A percentile compares a stretch with the other conserved stretches of the same genome.
These are phyloP conservation scores for Alligator mississippiensis DNA, from an alignment of 2,113 vertebrate genomes.

Conservation along the genomic window DNA sequence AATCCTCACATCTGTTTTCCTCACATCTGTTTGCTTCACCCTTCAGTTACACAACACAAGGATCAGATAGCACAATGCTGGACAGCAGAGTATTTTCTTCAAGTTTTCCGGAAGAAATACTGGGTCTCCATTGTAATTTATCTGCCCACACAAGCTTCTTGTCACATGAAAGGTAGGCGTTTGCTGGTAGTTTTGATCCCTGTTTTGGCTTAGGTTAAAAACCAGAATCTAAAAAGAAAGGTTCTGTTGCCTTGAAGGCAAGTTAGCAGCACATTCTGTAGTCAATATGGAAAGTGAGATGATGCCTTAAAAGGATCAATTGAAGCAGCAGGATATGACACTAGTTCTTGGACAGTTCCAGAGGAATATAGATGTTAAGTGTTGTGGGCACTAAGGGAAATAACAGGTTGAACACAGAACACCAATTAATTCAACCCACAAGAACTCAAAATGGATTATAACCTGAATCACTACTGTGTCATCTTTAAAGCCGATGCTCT, in stretches of 20 bases:
- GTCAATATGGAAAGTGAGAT: constrained; percentile 23
- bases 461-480: not conserved
- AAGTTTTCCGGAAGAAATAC: constrained; percentile 11
- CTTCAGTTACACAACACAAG: not conserved
- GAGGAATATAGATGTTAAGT: not conserved
- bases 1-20: not conserved
- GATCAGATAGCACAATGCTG: not conserved
- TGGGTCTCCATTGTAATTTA: constrained; percentile 22
- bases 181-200: constrained; percentile 35
- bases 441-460: not conserved
- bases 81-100: not conserved
- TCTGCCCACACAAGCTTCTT: constrained; percentile 3
- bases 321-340: constrained; percentile 55
- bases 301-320: constrained; percentile 12
- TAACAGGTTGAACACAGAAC: constrained; percentile 39
- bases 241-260: not conserved
- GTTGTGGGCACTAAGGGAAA: not conserved
- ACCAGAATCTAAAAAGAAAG: constrained; percentile 38
- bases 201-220: constrained; percentile 39
- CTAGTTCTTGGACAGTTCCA: not conserved
- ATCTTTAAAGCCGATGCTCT: not conserved
- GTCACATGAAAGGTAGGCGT: not conserved
- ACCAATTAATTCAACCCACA: not conserved
- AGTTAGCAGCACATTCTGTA: not conserved
- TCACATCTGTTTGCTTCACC: not conserved